Evolutionary conservation across 2,888 invertebrate species (phyloP).

Genomic region (Crepidodera aurea): DNA sequence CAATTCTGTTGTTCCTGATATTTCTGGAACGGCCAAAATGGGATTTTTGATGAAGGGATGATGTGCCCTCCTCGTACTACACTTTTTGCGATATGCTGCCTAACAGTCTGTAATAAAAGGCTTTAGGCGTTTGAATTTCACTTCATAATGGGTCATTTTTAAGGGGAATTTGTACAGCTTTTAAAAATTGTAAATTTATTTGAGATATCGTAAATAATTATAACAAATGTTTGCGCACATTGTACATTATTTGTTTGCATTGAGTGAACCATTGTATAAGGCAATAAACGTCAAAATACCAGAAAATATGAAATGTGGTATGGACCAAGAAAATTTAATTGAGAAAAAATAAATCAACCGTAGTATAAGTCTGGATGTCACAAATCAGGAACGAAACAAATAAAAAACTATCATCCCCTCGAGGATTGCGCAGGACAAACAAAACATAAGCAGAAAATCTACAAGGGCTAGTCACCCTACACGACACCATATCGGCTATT

Average conservation of each 20-base stretch:
- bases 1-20: constrained; percentile 38
- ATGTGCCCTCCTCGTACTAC: constrained; percentile 27
- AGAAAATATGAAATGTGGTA: too few relatives aligned
- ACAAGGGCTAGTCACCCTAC: constrained; percentile 37
- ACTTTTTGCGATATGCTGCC: constrained; percentile 33
- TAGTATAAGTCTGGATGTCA: too few relatives aligned
- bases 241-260: too few relatives aligned
- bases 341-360: too few relatives aligned
- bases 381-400: constrained; percentile 52
- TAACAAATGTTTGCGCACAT: too few relatives aligned
- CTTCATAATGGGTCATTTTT: constrained; percentile 28
- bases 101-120: constrained; percentile 33
- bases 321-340: too few relatives aligned
- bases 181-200: too few relatives aligned
- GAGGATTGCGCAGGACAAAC: constrained; percentile 40
- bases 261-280: too few relatives aligned
- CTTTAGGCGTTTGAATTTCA: constrained; percentile 28
- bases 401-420: constrained; percentile 50
- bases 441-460: constrained; percentile 40
- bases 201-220: too few relatives aligned
- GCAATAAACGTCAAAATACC: too few relatives aligned
- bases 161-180: constrained; percentile 10
- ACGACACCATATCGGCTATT: constrained; percentile 47
- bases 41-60: constrained; percentile 33
- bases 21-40: constrained; percentile 35